Percentiles rank a stretch among this genome's conserved stretches.
Evolutionary conservation across 1,140 invertebrate species (phyloP).

Genomic region (Nephila pilipes): DNA sequence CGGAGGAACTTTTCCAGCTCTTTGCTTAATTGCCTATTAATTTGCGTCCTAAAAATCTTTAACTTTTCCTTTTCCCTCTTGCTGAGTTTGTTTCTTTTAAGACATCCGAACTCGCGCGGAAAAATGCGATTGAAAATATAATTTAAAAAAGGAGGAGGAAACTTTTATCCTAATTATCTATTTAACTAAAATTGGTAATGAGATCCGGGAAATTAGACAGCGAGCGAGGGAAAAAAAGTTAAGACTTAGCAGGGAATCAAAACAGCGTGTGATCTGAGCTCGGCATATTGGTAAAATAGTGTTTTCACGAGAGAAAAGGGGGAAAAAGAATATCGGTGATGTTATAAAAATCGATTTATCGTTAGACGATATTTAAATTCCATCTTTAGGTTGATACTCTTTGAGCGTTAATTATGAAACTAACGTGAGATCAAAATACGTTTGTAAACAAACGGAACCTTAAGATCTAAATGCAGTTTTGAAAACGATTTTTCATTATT

Average conservation of each 20-base stretch:
- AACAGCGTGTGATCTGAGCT: neutral
- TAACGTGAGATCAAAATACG: neutral
- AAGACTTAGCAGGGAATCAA: neutral
- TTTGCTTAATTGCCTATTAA: constrained; percentile 66
- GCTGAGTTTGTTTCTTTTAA: neutral
- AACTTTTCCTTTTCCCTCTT: neutral
- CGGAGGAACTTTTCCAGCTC: neutral
- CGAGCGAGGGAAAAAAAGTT: neutral
- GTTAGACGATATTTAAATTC: constrained; percentile 42
- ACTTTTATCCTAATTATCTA: constrained; percentile 57
- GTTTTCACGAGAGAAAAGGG: neutral
- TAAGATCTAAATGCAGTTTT: neutral
- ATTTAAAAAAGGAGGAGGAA: neutral
- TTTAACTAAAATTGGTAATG: constrained; percentile 59
- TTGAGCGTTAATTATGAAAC: neutral
- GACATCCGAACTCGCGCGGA: neutral
- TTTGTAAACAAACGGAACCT: neutral
- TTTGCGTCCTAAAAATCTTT: constrained; percentile 38
- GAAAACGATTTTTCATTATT: neutral
- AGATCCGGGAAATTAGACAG: constrained; percentile 14
- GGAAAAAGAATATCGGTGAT: neutral
- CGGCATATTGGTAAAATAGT: constrained; percentile 6
- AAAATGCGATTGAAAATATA: constrained; percentile 42
- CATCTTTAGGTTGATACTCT: neutral
- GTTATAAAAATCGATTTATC: constrained; percentile 39